These are phyloP conservation scores for Drosophila sturtevanti DNA, from an alignment of 1,140 invertebrate species.

Conservation along the genomic window DNA sequence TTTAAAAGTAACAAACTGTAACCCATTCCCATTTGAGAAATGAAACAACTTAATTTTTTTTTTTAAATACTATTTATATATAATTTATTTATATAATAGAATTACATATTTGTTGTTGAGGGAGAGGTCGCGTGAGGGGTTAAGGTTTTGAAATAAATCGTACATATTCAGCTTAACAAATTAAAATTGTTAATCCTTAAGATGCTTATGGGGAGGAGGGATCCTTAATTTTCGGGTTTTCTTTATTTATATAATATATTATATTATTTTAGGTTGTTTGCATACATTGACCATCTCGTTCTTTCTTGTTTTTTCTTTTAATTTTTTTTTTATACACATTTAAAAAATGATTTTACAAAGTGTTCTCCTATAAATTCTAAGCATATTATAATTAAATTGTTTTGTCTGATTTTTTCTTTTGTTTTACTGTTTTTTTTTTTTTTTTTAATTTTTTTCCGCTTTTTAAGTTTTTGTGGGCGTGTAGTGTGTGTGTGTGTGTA, in stretches of 20 bases:
- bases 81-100: constrained; percentile 81
- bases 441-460: constrained; percentile 59
- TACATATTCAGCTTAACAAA: constrained; percentile 66
- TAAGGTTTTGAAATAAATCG: constrained; percentile 66
- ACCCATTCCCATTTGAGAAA: not conserved
- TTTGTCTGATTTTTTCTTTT: constrained; percentile 44
- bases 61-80: constrained; percentile 81
- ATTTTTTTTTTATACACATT: constrained; percentile 61
- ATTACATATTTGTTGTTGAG: constrained; percentile 71
- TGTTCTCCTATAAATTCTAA: constrained; percentile 48
- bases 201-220: constrained; percentile 33
- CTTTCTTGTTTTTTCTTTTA: constrained; percentile 37
- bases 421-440: constrained; percentile 35
- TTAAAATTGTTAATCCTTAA: constrained; percentile 59
- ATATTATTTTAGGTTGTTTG: constrained; percentile 38
- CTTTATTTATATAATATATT: constrained; percentile 17
- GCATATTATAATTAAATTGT: constrained; percentile 30
- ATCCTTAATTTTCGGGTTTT: constrained; percentile 26
- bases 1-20: too few species aligned
- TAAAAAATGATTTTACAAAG: constrained; percentile 79
- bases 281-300: constrained; percentile 21
- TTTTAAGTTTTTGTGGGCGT: constrained; percentile 44
- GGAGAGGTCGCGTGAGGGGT: constrained; percentile 38
- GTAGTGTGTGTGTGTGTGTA: not conserved
- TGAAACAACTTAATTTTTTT: not conserved